Percentiles rank a stretch among this genome's conserved stretches.
Conservation (phyloP, 2,113 vertebrate species). For the Epinephelus fuscoguttatus region DNA sequence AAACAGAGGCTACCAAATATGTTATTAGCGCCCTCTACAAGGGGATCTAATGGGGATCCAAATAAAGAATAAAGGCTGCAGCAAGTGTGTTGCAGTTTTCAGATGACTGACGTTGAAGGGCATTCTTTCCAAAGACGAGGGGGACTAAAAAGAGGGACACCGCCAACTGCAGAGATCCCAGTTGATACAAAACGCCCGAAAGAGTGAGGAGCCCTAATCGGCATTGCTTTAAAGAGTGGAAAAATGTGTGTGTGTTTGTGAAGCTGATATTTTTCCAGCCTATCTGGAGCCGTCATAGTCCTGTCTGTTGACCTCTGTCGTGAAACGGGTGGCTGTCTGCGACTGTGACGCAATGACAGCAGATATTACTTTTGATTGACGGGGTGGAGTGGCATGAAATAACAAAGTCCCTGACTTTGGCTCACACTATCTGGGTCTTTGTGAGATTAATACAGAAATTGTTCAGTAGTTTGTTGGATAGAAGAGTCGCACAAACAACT, state of each 20-base stretch:
- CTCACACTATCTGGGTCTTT: conserved; percentile 1
- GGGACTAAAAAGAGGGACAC: conserved; percentile 37
- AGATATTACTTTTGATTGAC: conserved; percentile 69
- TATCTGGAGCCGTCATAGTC: conserved; percentile 62
- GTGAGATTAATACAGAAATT: conserved; percentile 20
- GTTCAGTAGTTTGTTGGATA: conserved; percentile 15
- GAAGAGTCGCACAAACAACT: neutral
- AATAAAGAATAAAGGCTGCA: conserved; percentile 50
- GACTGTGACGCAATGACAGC: conserved; percentile 57
- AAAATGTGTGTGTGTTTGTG: conserved; percentile 55
- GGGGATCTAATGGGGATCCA: conserved; percentile 42
- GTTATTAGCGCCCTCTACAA: conserved; percentile 39
- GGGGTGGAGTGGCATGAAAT: conserved; percentile 44
- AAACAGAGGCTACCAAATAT: conserved; percentile 55
- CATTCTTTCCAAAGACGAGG: conserved; percentile 66
- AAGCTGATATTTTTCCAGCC: conserved; percentile 74
- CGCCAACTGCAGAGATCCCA: conserved; percentile 52
- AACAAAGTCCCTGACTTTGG: conserved; percentile 25
- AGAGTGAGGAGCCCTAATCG: conserved; percentile 39
- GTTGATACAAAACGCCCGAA: conserved; percentile 43
- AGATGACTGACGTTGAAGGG: conserved; percentile 37
- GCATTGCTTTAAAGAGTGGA: conserved; percentile 34
- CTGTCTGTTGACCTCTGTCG: conserved; percentile 55
- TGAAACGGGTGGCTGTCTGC: conserved; percentile 49
- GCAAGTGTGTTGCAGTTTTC: conserved; percentile 32